Evolutionary conservation across 1,140 invertebrate genomes (phyloP).

Genomic region (Diprion similis): DNA sequence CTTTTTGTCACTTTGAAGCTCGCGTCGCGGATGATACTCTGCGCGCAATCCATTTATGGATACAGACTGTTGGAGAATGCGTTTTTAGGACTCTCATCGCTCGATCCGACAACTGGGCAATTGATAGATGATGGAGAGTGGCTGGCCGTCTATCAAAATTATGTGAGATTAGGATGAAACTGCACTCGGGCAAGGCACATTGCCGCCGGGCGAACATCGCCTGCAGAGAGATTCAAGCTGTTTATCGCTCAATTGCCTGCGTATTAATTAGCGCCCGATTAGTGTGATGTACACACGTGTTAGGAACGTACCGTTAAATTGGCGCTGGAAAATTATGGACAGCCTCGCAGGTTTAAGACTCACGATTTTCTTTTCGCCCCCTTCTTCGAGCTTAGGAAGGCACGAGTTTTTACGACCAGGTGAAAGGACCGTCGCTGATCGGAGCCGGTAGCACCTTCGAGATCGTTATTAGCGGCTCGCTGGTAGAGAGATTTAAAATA

Average conservation of each 20-base stretch:
- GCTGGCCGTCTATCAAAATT: background rate
- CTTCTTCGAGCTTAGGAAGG: no score
- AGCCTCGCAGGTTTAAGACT: no score
- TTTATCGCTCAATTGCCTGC: slow-evolving; percentile 4
- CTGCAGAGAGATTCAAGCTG: background rate
- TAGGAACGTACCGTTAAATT: background rate
- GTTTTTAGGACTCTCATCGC: background rate
- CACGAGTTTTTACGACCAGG: background rate
- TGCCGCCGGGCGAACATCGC: background rate
- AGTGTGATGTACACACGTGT: background rate
- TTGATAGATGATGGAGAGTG: background rate
- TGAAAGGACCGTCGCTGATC: background rate
- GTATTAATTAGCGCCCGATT: slow-evolving; percentile 1
- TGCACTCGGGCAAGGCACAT: background rate
- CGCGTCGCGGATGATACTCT: no score
- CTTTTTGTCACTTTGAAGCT: no score
- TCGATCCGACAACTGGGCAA: background rate
- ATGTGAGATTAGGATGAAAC: slow-evolving; percentile 4
- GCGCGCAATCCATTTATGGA: no score
- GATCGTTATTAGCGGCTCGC: background rate
- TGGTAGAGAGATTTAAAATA: no score
- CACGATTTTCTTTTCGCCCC: no score
- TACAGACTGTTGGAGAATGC: no score
- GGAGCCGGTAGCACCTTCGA: background rate
- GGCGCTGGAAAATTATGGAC: background rate